phyloP scores from a whole-genome alignment of 2,797 vertebrate genomes.

The Crenuchus spilurus region DNA sequence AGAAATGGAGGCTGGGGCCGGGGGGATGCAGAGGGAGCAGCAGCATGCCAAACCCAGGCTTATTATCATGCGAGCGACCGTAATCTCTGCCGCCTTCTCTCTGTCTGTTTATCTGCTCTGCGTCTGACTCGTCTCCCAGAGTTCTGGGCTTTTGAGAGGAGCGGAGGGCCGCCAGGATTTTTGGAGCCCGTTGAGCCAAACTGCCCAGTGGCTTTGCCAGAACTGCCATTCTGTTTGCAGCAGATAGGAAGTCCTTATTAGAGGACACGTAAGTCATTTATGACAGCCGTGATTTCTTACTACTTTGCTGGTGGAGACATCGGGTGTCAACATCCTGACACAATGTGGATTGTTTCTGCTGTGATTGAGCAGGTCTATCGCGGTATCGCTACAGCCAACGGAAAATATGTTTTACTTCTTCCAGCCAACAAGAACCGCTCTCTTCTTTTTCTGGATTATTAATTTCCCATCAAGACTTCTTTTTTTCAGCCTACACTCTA shows the following conservation, averaged over 20 bases:
- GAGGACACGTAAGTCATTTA: slow-evolving; percentile 50
- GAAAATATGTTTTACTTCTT: neutral
- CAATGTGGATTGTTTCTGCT: slow-evolving; percentile 1
- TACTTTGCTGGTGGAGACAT: slow-evolving; percentile 36
- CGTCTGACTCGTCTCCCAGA: slow-evolving; percentile 54
- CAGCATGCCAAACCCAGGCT: slow-evolving; percentile 47
- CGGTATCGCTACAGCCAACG: neutral
- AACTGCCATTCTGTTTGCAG: slow-evolving; percentile 58
- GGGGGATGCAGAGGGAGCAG: slow-evolving; percentile 15
- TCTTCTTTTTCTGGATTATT: slow-evolving; percentile 16
- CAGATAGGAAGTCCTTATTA: slow-evolving; percentile 61
- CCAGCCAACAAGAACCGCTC: slow-evolving; percentile 11
- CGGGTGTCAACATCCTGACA: slow-evolving; percentile 41
- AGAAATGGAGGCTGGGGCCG: slow-evolving; percentile 37
- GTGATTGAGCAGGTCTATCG: neutral
- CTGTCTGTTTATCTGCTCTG: slow-evolving; percentile 57
- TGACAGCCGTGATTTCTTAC: slow-evolving; percentile 39
- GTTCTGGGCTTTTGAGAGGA: slow-evolving; percentile 52
- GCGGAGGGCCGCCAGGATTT: slow-evolving; percentile 53
- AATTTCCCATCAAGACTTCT: slow-evolving; percentile 32
- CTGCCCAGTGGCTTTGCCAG: slow-evolving; percentile 54
- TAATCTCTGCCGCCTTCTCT: slow-evolving; percentile 50
- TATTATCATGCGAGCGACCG: slow-evolving; percentile 55
- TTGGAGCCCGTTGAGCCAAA: slow-evolving; percentile 50
- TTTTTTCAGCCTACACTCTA: slow-evolving; percentile 12